These are phyloP conservation scores for Papilio polyxenes DNA, from an alignment of 1,140 invertebrate species.

Conservation along the genomic window DNA sequence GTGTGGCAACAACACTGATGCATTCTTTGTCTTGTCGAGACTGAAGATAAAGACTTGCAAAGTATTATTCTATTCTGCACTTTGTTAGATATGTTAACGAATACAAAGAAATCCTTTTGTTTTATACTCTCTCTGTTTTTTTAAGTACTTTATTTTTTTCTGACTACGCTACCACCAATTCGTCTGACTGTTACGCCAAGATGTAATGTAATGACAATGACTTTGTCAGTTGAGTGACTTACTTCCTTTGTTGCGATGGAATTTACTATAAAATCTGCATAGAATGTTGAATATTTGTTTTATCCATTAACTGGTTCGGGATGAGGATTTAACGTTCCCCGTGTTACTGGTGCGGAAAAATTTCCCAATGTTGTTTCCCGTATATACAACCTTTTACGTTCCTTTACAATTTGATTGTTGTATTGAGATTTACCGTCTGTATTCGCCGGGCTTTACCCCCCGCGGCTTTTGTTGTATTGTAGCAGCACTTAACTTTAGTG, in stretches of 20 bases:
- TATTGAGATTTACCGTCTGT: slow-evolving; percentile 28
- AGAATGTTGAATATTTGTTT: neutral
- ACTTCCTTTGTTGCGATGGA: neutral
- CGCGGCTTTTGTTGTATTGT: slow-evolving; percentile 31
- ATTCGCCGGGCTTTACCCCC: slow-evolving; percentile 7
- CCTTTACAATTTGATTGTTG: slow-evolving; percentile 23
- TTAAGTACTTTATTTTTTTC: neutral
- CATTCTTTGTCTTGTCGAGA: neutral
- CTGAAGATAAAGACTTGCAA: neutral
- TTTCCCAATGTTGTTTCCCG: slow-evolving; percentile 14
- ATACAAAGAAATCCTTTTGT: neutral
- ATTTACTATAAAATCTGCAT: neutral
- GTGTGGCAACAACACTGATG: neutral
- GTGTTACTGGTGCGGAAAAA: slow-evolving; percentile 3
- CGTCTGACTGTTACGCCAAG: too few relatives aligned
- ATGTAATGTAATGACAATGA: neutral
- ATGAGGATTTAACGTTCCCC: neutral
- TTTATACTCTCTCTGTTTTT: neutral
- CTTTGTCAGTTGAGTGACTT: too few relatives aligned
- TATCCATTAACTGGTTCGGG: neutral
- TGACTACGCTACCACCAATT: neutral
- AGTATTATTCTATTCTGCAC: too few relatives aligned
- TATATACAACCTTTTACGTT: slow-evolving; percentile 20
- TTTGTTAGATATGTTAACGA: too few relatives aligned
- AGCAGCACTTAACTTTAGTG: slow-evolving; percentile 25